Evolutionary conservation across 1,140 invertebrate species (phyloP).

Genomic region (Tyrophagus putrescentiae): DNA sequence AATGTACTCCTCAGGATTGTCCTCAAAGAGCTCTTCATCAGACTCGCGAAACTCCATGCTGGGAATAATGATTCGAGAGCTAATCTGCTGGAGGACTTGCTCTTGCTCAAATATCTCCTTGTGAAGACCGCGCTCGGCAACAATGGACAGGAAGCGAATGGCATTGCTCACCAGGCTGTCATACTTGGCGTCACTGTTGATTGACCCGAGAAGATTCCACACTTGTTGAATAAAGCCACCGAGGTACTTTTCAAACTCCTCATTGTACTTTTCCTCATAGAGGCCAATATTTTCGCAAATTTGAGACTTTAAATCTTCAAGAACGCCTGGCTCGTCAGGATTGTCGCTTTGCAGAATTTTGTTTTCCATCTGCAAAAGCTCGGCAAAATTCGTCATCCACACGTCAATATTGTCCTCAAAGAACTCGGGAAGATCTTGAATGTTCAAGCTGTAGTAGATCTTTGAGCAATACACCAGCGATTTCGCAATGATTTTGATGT

Average conservation of each 20-base stretch:
- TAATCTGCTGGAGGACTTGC: constrained; percentile 69
- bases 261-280: constrained; percentile 93
- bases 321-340: constrained; percentile 70
- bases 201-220: constrained; percentile 73
- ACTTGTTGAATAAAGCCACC: constrained; percentile 77
- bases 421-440: constrained; percentile 90
- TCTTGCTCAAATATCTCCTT: constrained; percentile 75
- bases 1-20: constrained; percentile 96
- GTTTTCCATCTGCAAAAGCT: constrained; percentile 59
- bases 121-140: constrained; percentile 76
- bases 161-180: constrained; percentile 88
- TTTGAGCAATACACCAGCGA: constrained; percentile 80
- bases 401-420: constrained; percentile 91
- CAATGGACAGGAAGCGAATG: constrained; percentile 79
- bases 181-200: constrained; percentile 71
- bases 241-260: constrained; percentile 79
- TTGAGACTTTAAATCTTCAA: constrained; percentile 82
- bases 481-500: constrained; percentile 71
- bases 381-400: constrained; percentile 84
- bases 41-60: constrained; percentile 91
- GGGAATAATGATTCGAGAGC: constrained; percentile 92
- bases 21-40: constrained; percentile 90
- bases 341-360: constrained; percentile 43
- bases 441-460: constrained; percentile 91
- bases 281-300: constrained; percentile 86